Evolutionary conservation across 2,113 vertebrate genomes (phyloP), one percentile per base, ranked within the genome.

Genomic region (Oreochromis aureus): DNA sequence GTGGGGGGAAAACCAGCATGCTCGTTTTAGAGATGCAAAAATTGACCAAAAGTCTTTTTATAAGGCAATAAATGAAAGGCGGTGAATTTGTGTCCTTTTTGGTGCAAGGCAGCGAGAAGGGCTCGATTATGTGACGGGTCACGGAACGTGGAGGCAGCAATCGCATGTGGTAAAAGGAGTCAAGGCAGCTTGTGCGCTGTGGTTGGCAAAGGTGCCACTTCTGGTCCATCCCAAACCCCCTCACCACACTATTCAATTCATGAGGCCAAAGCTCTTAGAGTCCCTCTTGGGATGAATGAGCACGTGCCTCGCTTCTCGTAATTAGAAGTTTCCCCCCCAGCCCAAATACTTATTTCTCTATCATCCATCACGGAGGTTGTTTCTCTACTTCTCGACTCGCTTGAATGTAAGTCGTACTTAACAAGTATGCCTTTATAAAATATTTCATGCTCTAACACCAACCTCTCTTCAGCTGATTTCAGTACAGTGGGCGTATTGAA

Each of bases 21-120:
- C 96, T 96, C 95, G 90, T 97, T 98, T 97, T 96, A 95, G 96
- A 96, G 96, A 97, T 95, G 96, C 97, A 97, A 97, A 96, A 96
- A 87, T 90, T 93, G 88, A 95, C 92, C 94, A 93, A 89, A 94
- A 91, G 86, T 88, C 82, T 95, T 95, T 96, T 96, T 95, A 94
- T 95, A 96, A 94, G 92, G 94, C 93, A 95, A 96, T 96, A 96
- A 96, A 96, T 93, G 92, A 92, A 61, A 59, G 73, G 90, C 92
- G 87, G 86, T 92, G 92, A 82, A 88, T 92, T 89, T 24, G 73
- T 89, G 91, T 79, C 80, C 90, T 88, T 90, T 94, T 89, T 63
- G 86, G 90, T 87, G 82, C 44, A 56, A 91, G 84, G 91, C 85
- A 82, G 92, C 80, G 91, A 94, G 92, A 95, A 95, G 89, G 89